A percentile compares a stretch with the other conserved stretches of the same genome.
These are phyloP conservation scores for Aspidoscelis tigris DNA, from an alignment of 2,113 vertebrate genomes.

Conservation along the genomic window DNA sequence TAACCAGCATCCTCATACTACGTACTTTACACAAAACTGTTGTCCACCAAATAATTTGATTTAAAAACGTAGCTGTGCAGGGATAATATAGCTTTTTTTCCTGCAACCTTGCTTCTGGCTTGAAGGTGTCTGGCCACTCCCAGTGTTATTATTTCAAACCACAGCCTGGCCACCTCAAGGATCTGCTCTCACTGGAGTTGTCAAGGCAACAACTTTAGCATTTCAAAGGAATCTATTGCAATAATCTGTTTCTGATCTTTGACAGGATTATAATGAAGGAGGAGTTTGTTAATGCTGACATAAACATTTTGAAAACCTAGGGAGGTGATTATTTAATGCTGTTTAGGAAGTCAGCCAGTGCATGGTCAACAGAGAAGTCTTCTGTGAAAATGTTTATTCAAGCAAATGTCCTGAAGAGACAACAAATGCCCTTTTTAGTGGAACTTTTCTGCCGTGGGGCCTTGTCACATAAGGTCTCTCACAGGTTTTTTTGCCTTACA, in stretches of 20 bases:
- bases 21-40: constrained; percentile 36
- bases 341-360: constrained; percentile 69
- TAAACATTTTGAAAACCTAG: constrained; percentile 72
- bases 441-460: constrained; percentile 36
- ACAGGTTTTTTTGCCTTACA: constrained; percentile 35
- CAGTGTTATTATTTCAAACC: constrained; percentile 51
- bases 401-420: constrained; percentile 63
- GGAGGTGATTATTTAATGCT: constrained; percentile 68
- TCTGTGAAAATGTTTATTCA: constrained; percentile 72
- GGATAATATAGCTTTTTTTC: background rate
- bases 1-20: background rate
- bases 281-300: constrained; percentile 80
- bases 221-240: constrained; percentile 80
- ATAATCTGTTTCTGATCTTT: constrained; percentile 84
- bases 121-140: constrained; percentile 34
- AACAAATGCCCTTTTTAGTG: constrained; percentile 55
- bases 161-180: constrained; percentile 58
- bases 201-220: constrained; percentile 78
- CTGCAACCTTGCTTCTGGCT: constrained; percentile 9
- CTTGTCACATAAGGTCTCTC: constrained; percentile 40
- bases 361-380: constrained; percentile 53
- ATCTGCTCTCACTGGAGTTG: constrained; percentile 67
- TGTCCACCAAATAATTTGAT: background rate
- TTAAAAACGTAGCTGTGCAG: constrained; percentile 25
- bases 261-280: constrained; percentile 80